Percentiles rank a stretch among this genome's conserved stretches.
phyloP scores from a whole-genome alignment of 2,888 invertebrate species.

The Ennomos erosarius region DNA sequence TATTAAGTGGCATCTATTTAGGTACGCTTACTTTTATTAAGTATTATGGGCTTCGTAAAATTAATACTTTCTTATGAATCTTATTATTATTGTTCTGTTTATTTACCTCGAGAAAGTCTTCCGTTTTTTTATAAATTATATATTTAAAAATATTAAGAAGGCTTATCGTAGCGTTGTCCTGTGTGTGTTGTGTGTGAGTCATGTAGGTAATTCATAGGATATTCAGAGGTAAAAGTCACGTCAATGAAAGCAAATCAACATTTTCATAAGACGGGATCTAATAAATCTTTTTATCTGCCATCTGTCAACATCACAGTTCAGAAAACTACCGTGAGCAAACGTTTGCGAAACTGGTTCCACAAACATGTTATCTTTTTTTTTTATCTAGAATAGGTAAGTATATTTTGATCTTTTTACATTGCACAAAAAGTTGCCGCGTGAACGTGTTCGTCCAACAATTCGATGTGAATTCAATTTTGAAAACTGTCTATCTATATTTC shows the following conservation, averaged over 20 bases:
- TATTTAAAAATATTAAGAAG: too few species aligned
- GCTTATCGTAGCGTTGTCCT: too few species aligned
- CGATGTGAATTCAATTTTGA: neutral
- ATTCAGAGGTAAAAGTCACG: too few species aligned
- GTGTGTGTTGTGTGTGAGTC: too few species aligned
- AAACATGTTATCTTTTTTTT: conserved; percentile 26
- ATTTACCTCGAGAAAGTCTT: conserved; percentile 3
- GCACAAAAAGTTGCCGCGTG: conserved; percentile 1
- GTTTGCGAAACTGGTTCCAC: conserved; percentile 28
- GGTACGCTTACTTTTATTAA: too few species aligned
- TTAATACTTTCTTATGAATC: too few species aligned
- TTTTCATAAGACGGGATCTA: conserved; percentile 6
- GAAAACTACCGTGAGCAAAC: conserved; percentile 28
- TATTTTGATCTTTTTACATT: conserved; percentile 11
- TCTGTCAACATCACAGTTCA: conserved; percentile 22
- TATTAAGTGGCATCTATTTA: too few species aligned
- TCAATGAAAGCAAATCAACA: neutral
- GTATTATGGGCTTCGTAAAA: too few species aligned
- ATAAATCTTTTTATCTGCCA: conserved; percentile 20
- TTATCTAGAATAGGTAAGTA: conserved; percentile 6
- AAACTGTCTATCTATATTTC: neutral
- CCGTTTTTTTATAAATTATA: too few species aligned
- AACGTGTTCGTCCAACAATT: conserved; percentile 6
- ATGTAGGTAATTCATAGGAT: too few species aligned
- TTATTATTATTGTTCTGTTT: too few species aligned